A percentile compares a stretch with the other conserved stretches of the same genome.
phyloP scores from a whole-genome alignment of 2,888 invertebrate species.

The Eupithecia subfuscata region DNA sequence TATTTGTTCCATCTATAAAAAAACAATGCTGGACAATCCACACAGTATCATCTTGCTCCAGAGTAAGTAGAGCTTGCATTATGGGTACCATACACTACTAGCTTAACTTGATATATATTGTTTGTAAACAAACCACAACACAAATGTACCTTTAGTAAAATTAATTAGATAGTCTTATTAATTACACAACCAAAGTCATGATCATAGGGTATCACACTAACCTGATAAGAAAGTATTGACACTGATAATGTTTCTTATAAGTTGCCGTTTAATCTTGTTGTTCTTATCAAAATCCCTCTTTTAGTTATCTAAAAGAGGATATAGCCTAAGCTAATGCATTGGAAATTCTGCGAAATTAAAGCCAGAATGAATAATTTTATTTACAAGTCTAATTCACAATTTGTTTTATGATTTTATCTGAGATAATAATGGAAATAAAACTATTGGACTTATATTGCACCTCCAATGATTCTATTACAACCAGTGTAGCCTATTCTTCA shows the following conservation, averaged over 20 bases:
- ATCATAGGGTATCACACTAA: slow-evolving; percentile 19
- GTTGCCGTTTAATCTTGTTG: slow-evolving; percentile 19
- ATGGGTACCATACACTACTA: no score
- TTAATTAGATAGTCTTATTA: slow-evolving; percentile 17
- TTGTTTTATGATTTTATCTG: not conserved
- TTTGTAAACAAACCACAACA: no score
- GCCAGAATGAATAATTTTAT: not conserved
- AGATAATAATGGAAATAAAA: not conserved
- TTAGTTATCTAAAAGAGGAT: not conserved
- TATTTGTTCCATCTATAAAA: not conserved
- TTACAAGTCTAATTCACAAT: not conserved
- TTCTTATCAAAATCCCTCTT: slow-evolving; percentile 20
- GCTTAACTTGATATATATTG: no score
- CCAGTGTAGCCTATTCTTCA: no score
- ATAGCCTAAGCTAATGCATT: not conserved
- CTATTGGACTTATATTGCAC: no score
- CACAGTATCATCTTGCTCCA: no score
- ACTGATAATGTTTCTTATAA: slow-evolving; percentile 24
- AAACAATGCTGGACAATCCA: no score
- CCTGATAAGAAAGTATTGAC: slow-evolving; percentile 26
- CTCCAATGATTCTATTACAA: no score
- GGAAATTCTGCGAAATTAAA: not conserved
- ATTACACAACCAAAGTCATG: slow-evolving; percentile 14
- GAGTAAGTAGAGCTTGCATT: no score
- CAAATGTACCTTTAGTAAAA: not conserved